Conservation (phyloP, 2,113 vertebrate species). For the Todiramphus chloris region DNA sequence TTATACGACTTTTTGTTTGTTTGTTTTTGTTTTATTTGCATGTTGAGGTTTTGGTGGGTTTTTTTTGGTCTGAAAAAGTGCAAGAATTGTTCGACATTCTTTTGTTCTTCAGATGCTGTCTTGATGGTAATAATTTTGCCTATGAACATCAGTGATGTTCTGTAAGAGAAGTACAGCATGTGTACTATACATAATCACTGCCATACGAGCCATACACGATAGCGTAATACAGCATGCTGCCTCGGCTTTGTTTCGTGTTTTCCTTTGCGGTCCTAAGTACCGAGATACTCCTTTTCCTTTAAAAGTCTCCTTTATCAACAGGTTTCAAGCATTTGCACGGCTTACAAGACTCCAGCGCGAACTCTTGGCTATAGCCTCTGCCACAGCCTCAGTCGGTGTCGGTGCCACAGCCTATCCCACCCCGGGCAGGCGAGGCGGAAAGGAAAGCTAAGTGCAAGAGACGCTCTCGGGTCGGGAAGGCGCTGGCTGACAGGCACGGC, state of each 20-base stretch:
- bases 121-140: rapidly evolving
- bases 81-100: rapidly evolving
- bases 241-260: not conserved
- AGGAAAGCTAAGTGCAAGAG: not conserved
- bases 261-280: not conserved
- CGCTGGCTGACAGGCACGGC: not conserved
- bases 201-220: rapidly evolving
- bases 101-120: not conserved
- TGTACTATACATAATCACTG: too few species aligned
- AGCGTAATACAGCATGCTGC: rapidly evolving
- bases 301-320: not conserved
- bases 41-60: not conserved
- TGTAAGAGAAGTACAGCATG: rapidly evolving
- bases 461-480: rapidly evolving
- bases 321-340: not conserved
- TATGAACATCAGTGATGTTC: rapidly evolving
- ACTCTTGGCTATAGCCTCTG: rapidly evolving
- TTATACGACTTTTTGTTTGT: not conserved
- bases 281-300: too few species aligned
- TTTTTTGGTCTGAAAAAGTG: not conserved
- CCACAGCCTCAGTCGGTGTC: not conserved
- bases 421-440: rapidly evolving
- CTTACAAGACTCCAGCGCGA: not conserved
- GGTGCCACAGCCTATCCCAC: rapidly evolving
- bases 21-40: not conserved